phyloP scores from a whole-genome alignment of 1,140 invertebrate species.

The Penaeus chinensis region DNA sequence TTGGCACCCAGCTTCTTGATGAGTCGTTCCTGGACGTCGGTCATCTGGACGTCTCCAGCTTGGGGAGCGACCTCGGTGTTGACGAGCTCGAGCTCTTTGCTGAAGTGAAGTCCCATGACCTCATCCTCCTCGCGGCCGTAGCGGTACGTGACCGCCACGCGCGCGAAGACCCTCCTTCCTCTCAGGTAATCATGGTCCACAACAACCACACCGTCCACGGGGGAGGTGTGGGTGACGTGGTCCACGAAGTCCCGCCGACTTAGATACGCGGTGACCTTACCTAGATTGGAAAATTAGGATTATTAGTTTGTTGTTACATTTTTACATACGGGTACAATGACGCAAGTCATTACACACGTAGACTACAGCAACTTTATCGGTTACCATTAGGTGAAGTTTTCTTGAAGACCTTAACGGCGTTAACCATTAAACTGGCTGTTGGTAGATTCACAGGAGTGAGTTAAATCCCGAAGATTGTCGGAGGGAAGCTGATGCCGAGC shows the following conservation, averaged over 20 bases:
- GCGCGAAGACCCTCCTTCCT: conserved; percentile 83
- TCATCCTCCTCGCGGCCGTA: conserved; percentile 93
- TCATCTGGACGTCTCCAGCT: conserved; percentile 73
- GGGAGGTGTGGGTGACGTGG: conserved; percentile 85
- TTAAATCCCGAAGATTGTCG: background rate
- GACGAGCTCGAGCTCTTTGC: conserved; percentile 84
- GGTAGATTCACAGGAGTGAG: background rate
- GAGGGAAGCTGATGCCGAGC: conserved; percentile 35
- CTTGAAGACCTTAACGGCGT: conserved; percentile 55
- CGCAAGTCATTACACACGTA: too few relatives aligned
- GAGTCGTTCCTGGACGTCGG: conserved; percentile 72
- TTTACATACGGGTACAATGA: too few relatives aligned
- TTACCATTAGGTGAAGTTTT: conserved; percentile 55
- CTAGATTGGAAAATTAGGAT: conserved; percentile 65
- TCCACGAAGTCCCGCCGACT: conserved; percentile 93
- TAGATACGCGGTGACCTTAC: conserved; percentile 89
- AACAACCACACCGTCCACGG: conserved; percentile 88
- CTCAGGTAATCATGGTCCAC: conserved; percentile 90
- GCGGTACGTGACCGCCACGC: conserved; percentile 79
- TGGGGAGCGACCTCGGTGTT: conserved; percentile 82
- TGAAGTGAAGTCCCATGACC: conserved; percentile 93
- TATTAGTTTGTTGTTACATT: too few relatives aligned
- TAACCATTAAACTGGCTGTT: conserved; percentile 25
- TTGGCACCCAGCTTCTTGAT: conserved; percentile 65
- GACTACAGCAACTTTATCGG: too few relatives aligned